Conservation (phyloP, 1,140 invertebrate genomes). For the Trigoniulus corallinus region DNA sequence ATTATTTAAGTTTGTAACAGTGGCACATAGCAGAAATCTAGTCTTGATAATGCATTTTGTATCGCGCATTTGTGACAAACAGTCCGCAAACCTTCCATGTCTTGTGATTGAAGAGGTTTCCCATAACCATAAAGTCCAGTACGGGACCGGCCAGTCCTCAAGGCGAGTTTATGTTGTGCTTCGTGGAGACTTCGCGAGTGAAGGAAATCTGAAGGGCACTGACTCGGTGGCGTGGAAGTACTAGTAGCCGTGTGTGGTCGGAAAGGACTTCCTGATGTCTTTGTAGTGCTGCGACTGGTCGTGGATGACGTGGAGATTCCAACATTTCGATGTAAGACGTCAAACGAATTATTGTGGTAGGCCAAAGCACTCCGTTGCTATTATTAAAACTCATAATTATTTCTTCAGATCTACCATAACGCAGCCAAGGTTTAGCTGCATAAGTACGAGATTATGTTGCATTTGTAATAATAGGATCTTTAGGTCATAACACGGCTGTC, state of each 20-base stretch:
- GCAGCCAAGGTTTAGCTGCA: background rate
- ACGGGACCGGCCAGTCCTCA: conserved; percentile 6
- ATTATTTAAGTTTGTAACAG: conserved; percentile 3
- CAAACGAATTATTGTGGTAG: conserved; percentile 46
- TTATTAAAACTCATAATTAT: conserved; percentile 7
- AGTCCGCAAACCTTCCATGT: background rate
- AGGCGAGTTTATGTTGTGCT: background rate
- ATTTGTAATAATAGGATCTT: background rate
- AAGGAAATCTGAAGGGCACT: background rate
- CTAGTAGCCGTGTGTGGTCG: conserved; percentile 28
- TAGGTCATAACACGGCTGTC: too few species aligned
- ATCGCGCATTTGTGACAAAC: background rate
- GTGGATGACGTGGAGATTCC: conserved; percentile 91
- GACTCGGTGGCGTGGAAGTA: conserved; percentile 15
- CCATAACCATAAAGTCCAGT: conserved; percentile 13
- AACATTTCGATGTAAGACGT: conserved; percentile 52
- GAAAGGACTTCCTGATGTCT: conserved; percentile 82
- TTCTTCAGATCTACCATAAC: background rate
- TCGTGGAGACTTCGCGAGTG: background rate
- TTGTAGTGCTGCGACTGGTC: conserved; percentile 81
- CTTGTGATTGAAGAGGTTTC: conserved; percentile 13
- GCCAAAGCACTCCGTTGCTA: conserved; percentile 59
- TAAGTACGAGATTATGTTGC: background rate
- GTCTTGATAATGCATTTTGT: background rate
- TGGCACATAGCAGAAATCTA: background rate